Base-by-base conservation (phyloP, 2,797 vertebrate genomes). In the Percopsis omiscomaycus region DNA sequence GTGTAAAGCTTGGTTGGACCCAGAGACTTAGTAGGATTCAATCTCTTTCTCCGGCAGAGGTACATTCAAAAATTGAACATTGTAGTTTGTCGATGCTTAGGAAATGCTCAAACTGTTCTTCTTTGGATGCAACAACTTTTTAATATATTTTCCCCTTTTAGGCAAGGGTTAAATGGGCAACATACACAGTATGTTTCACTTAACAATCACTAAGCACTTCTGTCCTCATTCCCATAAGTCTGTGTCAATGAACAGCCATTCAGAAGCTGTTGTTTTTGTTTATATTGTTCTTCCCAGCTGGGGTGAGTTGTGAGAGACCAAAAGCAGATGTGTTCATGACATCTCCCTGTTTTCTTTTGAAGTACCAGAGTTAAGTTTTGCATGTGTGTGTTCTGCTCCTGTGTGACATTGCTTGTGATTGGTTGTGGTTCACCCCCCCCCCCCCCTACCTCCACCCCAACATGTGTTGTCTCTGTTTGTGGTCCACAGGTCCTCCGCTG, bases 401-500 rank as follows among this genome's bases (percentile, higher is more conserved):
- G 68, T 84, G 80, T 86, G 81, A 80, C 85, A 78, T 80, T 81
- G 74, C 74, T 15, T 72, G 75, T 85, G 85, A 79, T 88, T 90
- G 86, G 90, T 85, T 92, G 89, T 88, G 87, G 72, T 83, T 92
- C 91, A 92, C 84, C 64, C 29, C 59, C 48, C 55, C 5, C 78
- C 83, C 84, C 68, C 78, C 84, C 9, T 6, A 4, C n/a, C 46
- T 42, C 59, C 62, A 59, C n/a, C 74, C 46, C 74, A 22, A 63
- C 82, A 85, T 94, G 91, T 95, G 92, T 91, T 92, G 88, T 95
- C 86, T 94, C 88, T 95, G 91, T 95, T 89, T 95, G 93, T 95
- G 95, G 92, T 94, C 89, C 92, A 91, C 95, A 98, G 97, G 96
- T 96, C 93, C 93, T 89, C 94, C 94, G 87, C 91, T 95, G 91